These are phyloP conservation scores for Pipra filicauda DNA, from an alignment of 2,113 vertebrate genomes.

Conservation along the genomic window DNA sequence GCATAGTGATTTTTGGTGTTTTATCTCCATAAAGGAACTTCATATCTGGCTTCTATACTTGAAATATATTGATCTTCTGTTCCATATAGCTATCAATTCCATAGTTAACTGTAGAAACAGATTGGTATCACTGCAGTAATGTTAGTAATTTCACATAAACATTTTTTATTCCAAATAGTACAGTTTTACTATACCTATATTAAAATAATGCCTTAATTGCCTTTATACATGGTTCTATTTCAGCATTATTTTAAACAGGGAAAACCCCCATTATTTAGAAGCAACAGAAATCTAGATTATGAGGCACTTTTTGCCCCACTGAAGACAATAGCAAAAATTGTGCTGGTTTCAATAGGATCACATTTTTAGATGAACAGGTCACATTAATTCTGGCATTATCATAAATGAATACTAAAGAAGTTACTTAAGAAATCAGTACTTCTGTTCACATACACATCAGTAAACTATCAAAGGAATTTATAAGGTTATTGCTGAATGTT, in stretches of 20 bases:
- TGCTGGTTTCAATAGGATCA: background rate
- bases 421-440: background rate
- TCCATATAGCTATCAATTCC: fast-evolving
- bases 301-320: background rate
- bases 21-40: background rate
- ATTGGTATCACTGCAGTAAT: background rate
- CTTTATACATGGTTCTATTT: background rate
- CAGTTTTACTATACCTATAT: background rate
- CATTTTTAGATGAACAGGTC: background rate
- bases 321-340: background rate
- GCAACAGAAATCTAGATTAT: background rate
- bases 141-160: background rate
- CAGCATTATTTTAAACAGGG: background rate
- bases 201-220: background rate
- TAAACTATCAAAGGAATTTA: background rate
- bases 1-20: background rate
- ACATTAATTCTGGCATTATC: background rate
- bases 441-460: background rate
- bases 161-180: background rate
- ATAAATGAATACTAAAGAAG: background rate
- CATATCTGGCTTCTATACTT: background rate
- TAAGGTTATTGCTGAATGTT: background rate
- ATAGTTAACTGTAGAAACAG: background rate
- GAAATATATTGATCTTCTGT: background rate
- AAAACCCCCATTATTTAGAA: background rate